Percentiles rank a stretch among this genome's conserved stretches.
Evolutionary conservation across 2,113 vertebrate genomes (phyloP).

Genomic region (Nyctibius bracteatus): DNA sequence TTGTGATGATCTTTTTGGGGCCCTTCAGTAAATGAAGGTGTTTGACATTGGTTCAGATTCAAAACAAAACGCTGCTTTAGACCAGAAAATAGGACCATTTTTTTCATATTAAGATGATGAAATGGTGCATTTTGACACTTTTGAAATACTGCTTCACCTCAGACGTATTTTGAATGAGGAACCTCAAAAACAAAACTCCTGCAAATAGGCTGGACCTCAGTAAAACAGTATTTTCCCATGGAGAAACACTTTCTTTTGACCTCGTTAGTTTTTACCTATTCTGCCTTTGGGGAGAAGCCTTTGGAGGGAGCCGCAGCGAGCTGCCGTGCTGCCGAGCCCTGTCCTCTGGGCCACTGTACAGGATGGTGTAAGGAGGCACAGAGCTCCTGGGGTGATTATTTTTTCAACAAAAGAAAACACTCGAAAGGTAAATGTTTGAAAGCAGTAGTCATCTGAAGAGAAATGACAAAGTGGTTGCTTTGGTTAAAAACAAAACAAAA

Average conservation of each 20-base stretch:
- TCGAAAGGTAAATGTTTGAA: background rate
- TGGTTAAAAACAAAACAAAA: background rate
- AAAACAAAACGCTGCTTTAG: background rate
- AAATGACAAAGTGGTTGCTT: background rate
- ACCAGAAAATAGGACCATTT: background rate
- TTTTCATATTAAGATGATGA: background rate
- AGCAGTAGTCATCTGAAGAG: background rate
- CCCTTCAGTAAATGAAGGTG: background rate
- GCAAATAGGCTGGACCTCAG: background rate
- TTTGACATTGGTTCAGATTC: background rate
- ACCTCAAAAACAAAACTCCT: background rate
- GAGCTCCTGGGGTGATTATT: background rate
- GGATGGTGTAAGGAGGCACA: background rate
- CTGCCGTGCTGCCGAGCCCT: background rate
- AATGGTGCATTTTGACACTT: background rate
- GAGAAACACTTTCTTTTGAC: background rate
- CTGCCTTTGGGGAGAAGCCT: background rate
- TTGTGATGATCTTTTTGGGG: background rate
- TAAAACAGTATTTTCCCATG: background rate
- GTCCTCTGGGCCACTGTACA: background rate
- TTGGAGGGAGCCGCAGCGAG: background rate
- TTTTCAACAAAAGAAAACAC: background rate
- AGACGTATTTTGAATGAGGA: background rate
- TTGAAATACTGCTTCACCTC: background rate
- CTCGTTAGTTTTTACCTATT: background rate